Base-by-base conservation (phyloP, 2,797 vertebrate genomes). In the Limnodromus scolopaceus region DNA sequence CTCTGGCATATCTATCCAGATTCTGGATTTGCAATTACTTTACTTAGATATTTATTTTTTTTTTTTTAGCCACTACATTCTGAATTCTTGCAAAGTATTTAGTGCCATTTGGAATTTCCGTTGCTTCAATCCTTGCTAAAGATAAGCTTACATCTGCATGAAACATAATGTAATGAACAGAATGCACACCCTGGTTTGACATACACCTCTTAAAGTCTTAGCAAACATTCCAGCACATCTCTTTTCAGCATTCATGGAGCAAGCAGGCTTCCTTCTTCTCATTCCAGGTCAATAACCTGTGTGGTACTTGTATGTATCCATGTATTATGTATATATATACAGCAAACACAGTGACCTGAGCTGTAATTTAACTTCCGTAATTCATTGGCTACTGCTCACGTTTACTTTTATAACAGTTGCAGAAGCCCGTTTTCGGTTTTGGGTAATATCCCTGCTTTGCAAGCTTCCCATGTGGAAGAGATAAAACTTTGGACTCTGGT, bases 101-200 rank as follows among this genome's bases (percentile, higher is more conserved):
- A 61, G 84, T 74, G 20, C 10, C 2, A 13, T 54, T 71, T 76
- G n/a, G 41, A 81, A 88, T 92, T 92, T 86, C 30, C 2, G 1
- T 89, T 83, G 48, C 36, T 80, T 90, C 16, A 58, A 0, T 53
- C 13, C 5, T 69, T 39, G 51, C 46, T 79, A 36, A 78, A 84
- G 43, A 51, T 78, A 72, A 90, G 22, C 17, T 66, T 27, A 60
- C 10, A 32, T 61, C 28, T 60, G 38, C 22, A 19, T 45, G 41
- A 74, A 66, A 70, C 89, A 28, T 45, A 70, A 53, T 55, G 65
- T 57, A 36, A 63, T 61, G 38, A 53, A 49, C 27, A 58, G 48
- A 82, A 76, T 54, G 6, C 0, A 0, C 45, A 7, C 0, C 0
- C 8, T 69, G 76, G 46, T 91, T 89, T 79, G 63, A 48, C 15